Conservation (phyloP, 2,888 invertebrate species). For the Malthinus flaveolus region DNA sequence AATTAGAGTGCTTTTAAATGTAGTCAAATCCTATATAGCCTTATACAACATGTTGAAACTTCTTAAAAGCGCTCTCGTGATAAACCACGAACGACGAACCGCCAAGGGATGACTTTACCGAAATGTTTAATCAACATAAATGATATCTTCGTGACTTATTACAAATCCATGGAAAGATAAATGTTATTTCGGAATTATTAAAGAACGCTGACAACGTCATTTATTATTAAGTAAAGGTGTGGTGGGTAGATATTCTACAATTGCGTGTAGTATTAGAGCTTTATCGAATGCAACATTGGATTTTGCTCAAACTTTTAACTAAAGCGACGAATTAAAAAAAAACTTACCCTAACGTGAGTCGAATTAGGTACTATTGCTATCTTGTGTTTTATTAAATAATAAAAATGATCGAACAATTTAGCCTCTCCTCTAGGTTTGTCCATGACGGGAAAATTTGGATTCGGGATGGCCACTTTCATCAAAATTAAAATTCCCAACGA, state of each 20-base stretch:
- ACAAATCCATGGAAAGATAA: neutral
- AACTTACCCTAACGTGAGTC: constrained; percentile 56
- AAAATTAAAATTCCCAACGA: constrained; percentile 75
- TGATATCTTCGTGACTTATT: neutral
- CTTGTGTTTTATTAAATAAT: constrained; percentile 62
- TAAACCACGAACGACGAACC: too few species aligned
- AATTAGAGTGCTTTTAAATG: too few species aligned
- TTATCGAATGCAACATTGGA: constrained; percentile 11
- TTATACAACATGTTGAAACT: too few species aligned
- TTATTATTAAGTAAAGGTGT: constrained; percentile 21
- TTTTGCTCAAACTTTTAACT: neutral
- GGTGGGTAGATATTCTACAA: constrained; percentile 9
- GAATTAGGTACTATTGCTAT: constrained; percentile 72
- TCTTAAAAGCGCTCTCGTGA: too few species aligned
- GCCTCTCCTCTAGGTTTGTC: constrained; percentile 63
- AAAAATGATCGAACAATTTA: constrained; percentile 60
- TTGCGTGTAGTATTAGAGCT: constrained; percentile 14
- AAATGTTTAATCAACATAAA: neutral
- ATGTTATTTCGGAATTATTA: neutral
- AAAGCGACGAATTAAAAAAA: too few species aligned
- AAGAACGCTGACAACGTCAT: constrained; percentile 11
- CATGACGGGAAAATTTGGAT: constrained; percentile 75
- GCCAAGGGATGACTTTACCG: too few species aligned
- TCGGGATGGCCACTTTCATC: constrained; percentile 73
- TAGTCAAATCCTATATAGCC: too few species aligned